A percentile compares a stretch with the other conserved stretches of the same genome.
These are phyloP conservation scores for Paracyclopina nana DNA, from an alignment of 1,140 invertebrate genomes.

Conservation along the genomic window DNA sequence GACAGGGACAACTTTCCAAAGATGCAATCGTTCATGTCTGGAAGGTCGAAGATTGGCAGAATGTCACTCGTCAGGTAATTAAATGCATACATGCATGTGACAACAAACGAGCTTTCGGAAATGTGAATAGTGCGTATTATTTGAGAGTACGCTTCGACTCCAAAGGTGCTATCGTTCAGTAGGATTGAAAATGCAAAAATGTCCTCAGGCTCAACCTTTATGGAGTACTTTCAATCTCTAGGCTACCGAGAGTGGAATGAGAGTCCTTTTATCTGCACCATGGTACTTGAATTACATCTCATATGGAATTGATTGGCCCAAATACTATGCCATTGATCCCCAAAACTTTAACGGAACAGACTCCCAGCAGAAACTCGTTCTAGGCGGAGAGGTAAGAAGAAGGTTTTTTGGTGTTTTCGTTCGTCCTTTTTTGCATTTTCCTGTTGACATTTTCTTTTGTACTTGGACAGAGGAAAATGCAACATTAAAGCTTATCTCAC, in stretches of 20 bases:
- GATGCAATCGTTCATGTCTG: not conserved
- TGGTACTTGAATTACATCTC: constrained; percentile 65
- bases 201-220: not conserved
- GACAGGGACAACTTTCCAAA: too few species aligned
- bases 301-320: constrained; percentile 48
- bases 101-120: not conserved
- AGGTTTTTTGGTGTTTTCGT: too few species aligned
- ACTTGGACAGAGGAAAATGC: too few species aligned
- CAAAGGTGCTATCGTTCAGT: not conserved
- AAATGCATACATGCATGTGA: not conserved
- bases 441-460: too few species aligned
- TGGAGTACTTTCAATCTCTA: not conserved
- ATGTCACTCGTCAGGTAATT: not conserved
- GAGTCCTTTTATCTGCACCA: constrained; percentile 46
- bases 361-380: constrained; percentile 23
- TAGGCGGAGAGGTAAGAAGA: constrained; percentile 49
- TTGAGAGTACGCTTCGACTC: not conserved
- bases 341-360: constrained; percentile 33
- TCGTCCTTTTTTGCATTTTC: too few species aligned
- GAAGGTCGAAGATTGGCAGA: not conserved
- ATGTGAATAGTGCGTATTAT: constrained; percentile 3
- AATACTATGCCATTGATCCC: constrained; percentile 57
- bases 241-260: constrained; percentile 36
- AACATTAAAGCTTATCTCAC: too few species aligned
- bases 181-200: not conserved